These are phyloP conservation scores for Phoronis australis DNA, from an alignment of 2,888 invertebrate genomes.

Conservation along the genomic window DNA sequence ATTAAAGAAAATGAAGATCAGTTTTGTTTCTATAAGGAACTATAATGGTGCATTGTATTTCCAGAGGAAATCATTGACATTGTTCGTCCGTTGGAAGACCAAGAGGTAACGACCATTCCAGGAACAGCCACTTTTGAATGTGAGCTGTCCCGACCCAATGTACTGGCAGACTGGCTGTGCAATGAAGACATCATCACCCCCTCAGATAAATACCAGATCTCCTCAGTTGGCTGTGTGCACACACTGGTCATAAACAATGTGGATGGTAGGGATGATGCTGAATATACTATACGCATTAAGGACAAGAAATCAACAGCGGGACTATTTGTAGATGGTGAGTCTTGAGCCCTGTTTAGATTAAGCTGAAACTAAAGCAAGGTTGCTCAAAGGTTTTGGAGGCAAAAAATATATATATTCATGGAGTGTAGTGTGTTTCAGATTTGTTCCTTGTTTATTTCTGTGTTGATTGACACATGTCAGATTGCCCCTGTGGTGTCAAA, in stretches of 20 bases:
- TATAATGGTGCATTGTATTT: slow-evolving; percentile 3
- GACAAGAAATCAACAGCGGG: slow-evolving; percentile 68
- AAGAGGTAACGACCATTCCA: slow-evolving; percentile 32
- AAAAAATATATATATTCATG: too few species aligned
- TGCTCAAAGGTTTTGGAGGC: too few species aligned
- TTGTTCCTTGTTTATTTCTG: too few species aligned
- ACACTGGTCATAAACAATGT: slow-evolving; percentile 33
- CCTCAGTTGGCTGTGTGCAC: slow-evolving; percentile 25
- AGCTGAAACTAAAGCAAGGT: too few species aligned
- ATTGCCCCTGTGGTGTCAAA: too few species aligned
- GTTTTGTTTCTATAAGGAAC: too few species aligned
- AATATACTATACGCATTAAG: slow-evolving; percentile 70
- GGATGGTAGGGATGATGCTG: slow-evolving; percentile 59
- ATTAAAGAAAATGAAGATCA: too few species aligned
- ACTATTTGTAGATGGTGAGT: slow-evolving; percentile 67
- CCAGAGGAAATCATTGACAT: slow-evolving; percentile 33
- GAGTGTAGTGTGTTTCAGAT: too few species aligned
- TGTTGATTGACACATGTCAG: too few species aligned
- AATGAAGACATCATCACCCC: slow-evolving; percentile 70
- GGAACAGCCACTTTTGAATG: slow-evolving; percentile 63
- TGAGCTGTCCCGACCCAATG: slow-evolving; percentile 67
- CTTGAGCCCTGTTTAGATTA: too few species aligned
- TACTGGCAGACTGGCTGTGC: slow-evolving; percentile 75
- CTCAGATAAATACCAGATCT: slow-evolving; percentile 58
- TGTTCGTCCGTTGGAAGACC: slow-evolving; percentile 35